Conservation (phyloP, 2,113 vertebrate genomes). For the Lophotis ruficrista region DNA sequence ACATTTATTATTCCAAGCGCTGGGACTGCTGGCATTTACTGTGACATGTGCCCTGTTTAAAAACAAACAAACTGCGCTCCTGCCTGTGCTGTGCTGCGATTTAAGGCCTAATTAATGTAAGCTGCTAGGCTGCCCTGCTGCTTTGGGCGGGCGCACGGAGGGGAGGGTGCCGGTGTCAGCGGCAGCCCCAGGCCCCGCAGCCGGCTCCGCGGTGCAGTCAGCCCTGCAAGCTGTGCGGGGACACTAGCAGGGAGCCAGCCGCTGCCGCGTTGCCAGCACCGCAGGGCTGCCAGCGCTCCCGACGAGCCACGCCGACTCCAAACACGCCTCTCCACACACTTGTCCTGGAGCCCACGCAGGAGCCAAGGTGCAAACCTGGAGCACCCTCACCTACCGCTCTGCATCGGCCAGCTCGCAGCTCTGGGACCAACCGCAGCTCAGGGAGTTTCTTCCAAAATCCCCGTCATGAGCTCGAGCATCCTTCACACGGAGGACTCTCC, state of each 20-base stretch:
- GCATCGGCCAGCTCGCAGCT: neutral
- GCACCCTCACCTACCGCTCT: neutral
- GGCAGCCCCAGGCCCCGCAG: neutral
- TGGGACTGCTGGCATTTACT: constrained; percentile 46
- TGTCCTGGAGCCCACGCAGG: neutral
- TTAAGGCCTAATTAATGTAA: neutral
- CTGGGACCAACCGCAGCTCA: neutral
- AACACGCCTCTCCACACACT: rapidly evolving
- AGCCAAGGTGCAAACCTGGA: neutral
- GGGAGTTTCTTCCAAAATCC: neutral
- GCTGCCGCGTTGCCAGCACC: rapidly evolving
- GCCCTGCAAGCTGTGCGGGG: rapidly evolving
- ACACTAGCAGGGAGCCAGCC: rapidly evolving
- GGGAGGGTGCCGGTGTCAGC: neutral
- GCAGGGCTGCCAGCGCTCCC: rapidly evolving
- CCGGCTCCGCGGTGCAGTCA: rapidly evolving
- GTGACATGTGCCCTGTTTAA: constrained; percentile 45
- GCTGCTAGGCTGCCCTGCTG: neutral
- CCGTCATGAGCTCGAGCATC: neutral
- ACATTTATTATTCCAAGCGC: constrained; percentile 49
- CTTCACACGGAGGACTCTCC: neutral
- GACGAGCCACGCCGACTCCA: rapidly evolving
- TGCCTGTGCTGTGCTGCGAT: neutral
- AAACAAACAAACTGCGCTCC: constrained; percentile 50
- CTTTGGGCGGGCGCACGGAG: neutral